Evolutionary conservation across 2,113 vertebrate genomes (phyloP), one percentile per base, ranked within the genome.

Genomic region (Nannospalax galili): DNA sequence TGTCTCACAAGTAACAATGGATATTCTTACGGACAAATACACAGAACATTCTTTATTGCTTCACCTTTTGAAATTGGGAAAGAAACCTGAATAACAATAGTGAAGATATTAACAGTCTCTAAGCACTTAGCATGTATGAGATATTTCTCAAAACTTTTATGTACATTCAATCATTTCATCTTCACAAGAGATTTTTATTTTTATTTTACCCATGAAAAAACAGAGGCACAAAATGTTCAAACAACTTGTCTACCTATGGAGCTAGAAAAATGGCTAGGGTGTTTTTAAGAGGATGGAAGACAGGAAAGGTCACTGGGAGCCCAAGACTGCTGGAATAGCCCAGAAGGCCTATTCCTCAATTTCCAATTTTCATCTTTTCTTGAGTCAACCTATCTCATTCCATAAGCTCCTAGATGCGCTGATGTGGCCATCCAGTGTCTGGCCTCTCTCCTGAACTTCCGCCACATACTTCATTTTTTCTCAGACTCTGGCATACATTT

Each of bases 181-280:
- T 77, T 65, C 88, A 45, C 40, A 40, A n/a, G 56, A 94, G 22
- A 73, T 94, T 88, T 78, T 67, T 60, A 90, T 62, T 42, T 28
- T 86, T 37, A 69, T 85, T 48, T 52, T 56, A 62, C 64, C 82
- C 79, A 64, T 52, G 64, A 65, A 60, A 86, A 93, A 67, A 85
- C 24, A 16, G 37, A 89, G 37, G 7, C 28, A 87, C 32, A 73
- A 78, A 84, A 30, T 80, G 0, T 88, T 96, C n/a, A 64, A 78
- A 84, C 52, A 70, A n/a, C 28, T 62, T 81, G 16, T 16, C 22
- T 24, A 42, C 14, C 32, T 24, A 32, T 7, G 78, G 69, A 91
- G 24, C 35, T 89, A 85, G 60, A 40, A 75, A n/a, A 56, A 60
- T 58, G 32, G n/a, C 52, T 70, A 78, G 42, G 12, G 20, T 45